Conservation (phyloP, 2,113 vertebrate species). For the Mirounga angustirostris region DNA sequence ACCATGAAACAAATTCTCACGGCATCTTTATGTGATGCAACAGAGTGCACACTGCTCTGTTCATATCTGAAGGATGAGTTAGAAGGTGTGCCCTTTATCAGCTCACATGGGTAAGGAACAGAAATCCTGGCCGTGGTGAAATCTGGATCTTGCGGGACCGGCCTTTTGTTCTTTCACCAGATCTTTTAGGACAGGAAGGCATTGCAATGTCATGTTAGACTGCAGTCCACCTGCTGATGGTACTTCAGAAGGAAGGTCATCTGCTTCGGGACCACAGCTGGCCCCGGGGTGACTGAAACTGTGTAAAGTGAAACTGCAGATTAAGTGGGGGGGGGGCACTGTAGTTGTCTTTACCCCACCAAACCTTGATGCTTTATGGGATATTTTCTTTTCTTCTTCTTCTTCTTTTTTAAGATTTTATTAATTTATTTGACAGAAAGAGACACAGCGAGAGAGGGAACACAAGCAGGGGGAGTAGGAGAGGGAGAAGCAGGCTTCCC, state of each 20-base stretch:
- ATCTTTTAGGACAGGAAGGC: not conserved
- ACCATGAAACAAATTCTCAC: not conserved
- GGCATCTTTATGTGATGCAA: not conserved
- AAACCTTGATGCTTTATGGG: not conserved
- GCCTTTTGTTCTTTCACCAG: not conserved
- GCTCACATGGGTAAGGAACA: not conserved
- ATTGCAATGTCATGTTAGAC: not conserved
- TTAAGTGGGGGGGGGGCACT: not conserved
- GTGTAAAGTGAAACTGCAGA: not conserved
- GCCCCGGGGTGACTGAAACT: not conserved
- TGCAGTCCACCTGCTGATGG: not conserved
- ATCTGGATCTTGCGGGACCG: not conserved
- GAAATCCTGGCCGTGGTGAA: not conserved
- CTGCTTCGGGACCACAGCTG: not conserved
- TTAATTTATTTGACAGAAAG: too few relatives aligned
- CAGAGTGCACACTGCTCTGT: not conserved
- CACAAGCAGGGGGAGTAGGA: too few relatives aligned
- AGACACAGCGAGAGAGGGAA: too few relatives aligned
- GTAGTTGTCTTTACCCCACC: not conserved
- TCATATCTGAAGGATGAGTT: not conserved
- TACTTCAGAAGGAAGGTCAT: not conserved
- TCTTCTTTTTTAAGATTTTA: too few relatives aligned
- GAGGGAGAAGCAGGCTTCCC: too few relatives aligned
- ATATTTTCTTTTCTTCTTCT: too few relatives aligned
- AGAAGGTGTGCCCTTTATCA: not conserved